A percentile compares a stretch with the other conserved stretches of the same genome.
phyloP scores from a whole-genome alignment of 2,797 vertebrate species.

The Tinamus major region DNA sequence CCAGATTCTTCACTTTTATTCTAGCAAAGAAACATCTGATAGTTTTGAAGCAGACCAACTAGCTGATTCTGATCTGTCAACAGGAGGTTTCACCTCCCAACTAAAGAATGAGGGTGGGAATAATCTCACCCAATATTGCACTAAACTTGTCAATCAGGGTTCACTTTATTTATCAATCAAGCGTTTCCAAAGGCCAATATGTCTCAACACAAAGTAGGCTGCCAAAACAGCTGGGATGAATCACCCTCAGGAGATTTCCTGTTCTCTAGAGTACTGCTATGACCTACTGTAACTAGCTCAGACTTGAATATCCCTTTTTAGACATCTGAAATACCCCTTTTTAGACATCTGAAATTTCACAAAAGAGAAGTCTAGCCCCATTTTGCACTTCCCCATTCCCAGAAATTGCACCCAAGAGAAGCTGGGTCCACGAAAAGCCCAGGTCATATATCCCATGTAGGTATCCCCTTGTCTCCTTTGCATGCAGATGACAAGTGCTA shows the following conservation, averaged over 20 bases:
- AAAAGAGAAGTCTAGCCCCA: background rate
- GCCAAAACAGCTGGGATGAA: background rate
- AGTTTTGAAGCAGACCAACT: background rate
- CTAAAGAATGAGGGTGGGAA: background rate
- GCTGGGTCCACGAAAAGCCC: background rate
- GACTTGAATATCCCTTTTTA: background rate
- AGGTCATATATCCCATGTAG: background rate
- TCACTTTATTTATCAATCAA: background rate
- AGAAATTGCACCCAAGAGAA: background rate
- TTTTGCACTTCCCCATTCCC: background rate
- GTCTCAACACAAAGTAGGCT: background rate
- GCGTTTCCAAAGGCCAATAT: background rate
- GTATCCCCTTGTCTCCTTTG: background rate
- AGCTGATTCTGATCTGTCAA: background rate
- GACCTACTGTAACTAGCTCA: background rate
- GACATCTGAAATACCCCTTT: background rate
- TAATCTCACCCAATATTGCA: background rate
- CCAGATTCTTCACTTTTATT: background rate
- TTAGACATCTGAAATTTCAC: background rate
- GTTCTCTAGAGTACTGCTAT: background rate
- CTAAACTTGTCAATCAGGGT: background rate
- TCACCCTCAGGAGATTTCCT: background rate
- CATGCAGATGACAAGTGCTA: background rate
- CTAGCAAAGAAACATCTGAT: background rate
- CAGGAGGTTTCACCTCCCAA: background rate